Evolutionary conservation across 64 coral and sea anemone species (phyloP).

Genomic region (Pocillopora verrucosa): DNA sequence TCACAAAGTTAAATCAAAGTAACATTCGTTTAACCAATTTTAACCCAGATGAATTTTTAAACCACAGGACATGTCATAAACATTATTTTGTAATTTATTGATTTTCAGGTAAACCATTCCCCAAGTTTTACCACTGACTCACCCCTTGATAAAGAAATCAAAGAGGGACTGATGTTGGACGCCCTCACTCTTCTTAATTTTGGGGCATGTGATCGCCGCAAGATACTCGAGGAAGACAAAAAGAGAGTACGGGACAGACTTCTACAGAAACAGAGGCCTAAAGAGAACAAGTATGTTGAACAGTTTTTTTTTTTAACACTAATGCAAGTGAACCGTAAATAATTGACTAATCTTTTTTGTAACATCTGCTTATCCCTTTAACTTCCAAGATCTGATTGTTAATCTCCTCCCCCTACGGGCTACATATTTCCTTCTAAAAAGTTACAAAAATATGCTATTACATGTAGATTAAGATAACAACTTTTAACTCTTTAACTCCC

Average conservation of each 20-base stretch:
- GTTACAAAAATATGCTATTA: too few relatives aligned
- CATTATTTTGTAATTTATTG: not conserved
- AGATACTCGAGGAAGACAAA: slow-evolving; percentile 95
- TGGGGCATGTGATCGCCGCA: slow-evolving; percentile 84
- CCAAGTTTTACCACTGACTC: slow-evolving; percentile 99
- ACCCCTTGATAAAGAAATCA: slow-evolving; percentile 93
- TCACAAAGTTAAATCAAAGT: not conserved
- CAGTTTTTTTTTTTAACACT: too few relatives aligned
- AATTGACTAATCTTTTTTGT: too few relatives aligned
- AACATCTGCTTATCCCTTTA: too few relatives aligned
- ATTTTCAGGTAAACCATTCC: slow-evolving; percentile 88
- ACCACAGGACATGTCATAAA: too few relatives aligned
- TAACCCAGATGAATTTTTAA: not conserved
- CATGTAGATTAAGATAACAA: too few relatives aligned
- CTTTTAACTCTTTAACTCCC: not conserved
- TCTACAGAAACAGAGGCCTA: slow-evolving; percentile 88
- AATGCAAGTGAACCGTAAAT: too few relatives aligned
- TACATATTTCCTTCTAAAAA: too few relatives aligned
- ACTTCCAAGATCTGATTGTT: not conserved
- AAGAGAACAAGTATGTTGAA: slow-evolving; percentile 77
- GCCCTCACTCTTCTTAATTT: slow-evolving; percentile 86
- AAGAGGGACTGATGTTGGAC: slow-evolving; percentile 92
- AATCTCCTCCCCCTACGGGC: too few relatives aligned
- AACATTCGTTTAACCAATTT: not conserved
- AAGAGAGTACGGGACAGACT: slow-evolving; percentile 87